phyloP scores from a whole-genome alignment of 2,113 vertebrate species.

The Apteryx owenii region DNA sequence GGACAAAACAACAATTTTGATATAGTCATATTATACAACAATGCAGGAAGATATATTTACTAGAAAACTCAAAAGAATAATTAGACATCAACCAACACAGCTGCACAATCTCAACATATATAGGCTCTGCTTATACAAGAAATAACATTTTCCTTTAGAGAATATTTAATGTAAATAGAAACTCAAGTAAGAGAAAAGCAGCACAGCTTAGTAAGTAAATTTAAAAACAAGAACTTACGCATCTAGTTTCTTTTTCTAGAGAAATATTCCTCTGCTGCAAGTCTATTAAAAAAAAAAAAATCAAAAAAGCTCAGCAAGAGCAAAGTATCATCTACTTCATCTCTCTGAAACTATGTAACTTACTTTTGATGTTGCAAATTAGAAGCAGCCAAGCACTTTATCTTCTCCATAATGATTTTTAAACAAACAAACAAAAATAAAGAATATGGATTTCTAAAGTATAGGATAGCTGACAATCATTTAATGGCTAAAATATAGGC shows the following conservation, averaged over 20 bases:
- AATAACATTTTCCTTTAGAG: constrained; percentile 1
- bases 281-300: constrained; percentile 57
- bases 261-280: background rate
- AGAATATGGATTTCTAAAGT: background rate
- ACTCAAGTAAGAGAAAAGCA: background rate
- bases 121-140: background rate
- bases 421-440: background rate
- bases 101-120: constrained; percentile 12
- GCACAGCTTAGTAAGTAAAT: background rate
- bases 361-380: background rate
- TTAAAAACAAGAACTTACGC: constrained; percentile 56
- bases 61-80: constrained; percentile 16
- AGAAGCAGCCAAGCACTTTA: background rate
- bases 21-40: background rate
- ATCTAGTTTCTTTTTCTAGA: background rate
- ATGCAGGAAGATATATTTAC: background rate
- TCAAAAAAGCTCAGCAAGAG: background rate
- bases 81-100: constrained; percentile 20
- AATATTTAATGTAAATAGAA: constrained; percentile 37
- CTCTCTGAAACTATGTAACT: background rate
- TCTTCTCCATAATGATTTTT: background rate
- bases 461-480: background rate
- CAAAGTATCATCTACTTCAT: background rate
- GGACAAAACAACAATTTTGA: background rate
- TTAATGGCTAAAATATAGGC: background rate